phyloP scores from a whole-genome alignment of 2,113 vertebrate species.

The Zosterops lateralis region DNA sequence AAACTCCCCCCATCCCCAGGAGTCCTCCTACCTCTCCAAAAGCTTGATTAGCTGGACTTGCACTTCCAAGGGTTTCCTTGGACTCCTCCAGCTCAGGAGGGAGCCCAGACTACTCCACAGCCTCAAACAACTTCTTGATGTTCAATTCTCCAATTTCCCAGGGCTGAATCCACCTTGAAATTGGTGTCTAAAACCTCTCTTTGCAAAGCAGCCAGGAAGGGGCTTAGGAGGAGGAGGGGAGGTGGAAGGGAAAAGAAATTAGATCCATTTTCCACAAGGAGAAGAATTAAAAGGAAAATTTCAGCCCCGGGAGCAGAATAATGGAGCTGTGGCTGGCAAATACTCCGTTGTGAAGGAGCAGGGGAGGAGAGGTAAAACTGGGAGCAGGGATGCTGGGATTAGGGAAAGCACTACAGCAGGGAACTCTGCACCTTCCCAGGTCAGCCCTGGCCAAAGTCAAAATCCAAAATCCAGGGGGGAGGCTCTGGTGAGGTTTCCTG shows the following conservation, averaged over 20 bases:
- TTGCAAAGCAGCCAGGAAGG: background rate
- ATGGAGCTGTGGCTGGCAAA: background rate
- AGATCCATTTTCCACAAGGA: background rate
- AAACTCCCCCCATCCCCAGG: background rate
- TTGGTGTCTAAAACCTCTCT: slow-evolving; percentile 38
- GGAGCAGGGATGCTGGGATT: background rate
- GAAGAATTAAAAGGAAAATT: slow-evolving; percentile 41
- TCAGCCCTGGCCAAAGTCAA: background rate
- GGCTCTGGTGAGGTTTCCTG: background rate
- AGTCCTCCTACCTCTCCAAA: background rate
- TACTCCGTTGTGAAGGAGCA: background rate
- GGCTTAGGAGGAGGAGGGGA: slow-evolving; percentile 30
- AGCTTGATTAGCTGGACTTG: background rate
- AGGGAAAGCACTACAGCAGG: background rate
- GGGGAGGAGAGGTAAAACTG: background rate
- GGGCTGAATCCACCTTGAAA: slow-evolving; percentile 63
- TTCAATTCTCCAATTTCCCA: slow-evolving; percentile 50
- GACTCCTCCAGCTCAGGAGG: slow-evolving; percentile 13
- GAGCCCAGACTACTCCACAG: background rate
- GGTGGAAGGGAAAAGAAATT: slow-evolving; percentile 19
- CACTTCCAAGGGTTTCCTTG: background rate
- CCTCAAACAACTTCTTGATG: slow-evolving; percentile 57
- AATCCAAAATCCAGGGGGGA: background rate
- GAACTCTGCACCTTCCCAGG: background rate
- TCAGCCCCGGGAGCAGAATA: background rate